A percentile compares a stretch with the other conserved stretches of the same genome.
phyloP scores from a whole-genome alignment of 2,888 invertebrate species.

The Chrysolina haemoptera region DNA sequence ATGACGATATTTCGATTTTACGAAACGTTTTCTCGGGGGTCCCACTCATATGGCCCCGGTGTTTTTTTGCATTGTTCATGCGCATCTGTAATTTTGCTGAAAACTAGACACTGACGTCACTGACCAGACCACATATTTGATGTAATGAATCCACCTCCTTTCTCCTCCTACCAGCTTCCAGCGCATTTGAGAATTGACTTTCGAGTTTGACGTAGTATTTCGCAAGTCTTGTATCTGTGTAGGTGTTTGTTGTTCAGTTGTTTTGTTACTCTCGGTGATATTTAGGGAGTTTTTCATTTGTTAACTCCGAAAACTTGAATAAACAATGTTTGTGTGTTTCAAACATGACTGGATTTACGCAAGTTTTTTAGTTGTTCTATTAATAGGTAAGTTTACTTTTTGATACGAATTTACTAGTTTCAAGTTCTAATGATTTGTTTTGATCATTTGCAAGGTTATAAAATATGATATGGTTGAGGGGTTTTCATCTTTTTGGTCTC shows the following conservation, averaged over 20 bases:
- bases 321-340: background rate
- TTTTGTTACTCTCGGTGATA: background rate
- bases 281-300: background rate
- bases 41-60: background rate
- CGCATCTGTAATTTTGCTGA: background rate
- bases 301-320: background rate
- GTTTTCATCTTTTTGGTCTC: too few relatives aligned
- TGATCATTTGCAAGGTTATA: background rate
- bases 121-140: too few relatives aligned
- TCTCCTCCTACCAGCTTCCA: too few relatives aligned
- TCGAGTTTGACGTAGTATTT: too few relatives aligned
- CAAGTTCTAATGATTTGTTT: background rate
- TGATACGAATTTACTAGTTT: background rate
- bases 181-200: too few relatives aligned
- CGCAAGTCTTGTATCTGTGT: too few relatives aligned
- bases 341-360: background rate
- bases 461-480: too few relatives aligned
- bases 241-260: background rate
- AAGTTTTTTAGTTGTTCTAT: background rate
- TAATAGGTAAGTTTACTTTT: slow-evolving; percentile 14
- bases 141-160: too few relatives aligned
- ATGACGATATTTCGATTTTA: too few relatives aligned
- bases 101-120: too few relatives aligned
- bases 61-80: background rate
- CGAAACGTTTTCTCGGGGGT: background rate